Evolutionary conservation across 2,888 invertebrate species (phyloP).

Genomic region (Ditylenchus weischeri): DNA sequence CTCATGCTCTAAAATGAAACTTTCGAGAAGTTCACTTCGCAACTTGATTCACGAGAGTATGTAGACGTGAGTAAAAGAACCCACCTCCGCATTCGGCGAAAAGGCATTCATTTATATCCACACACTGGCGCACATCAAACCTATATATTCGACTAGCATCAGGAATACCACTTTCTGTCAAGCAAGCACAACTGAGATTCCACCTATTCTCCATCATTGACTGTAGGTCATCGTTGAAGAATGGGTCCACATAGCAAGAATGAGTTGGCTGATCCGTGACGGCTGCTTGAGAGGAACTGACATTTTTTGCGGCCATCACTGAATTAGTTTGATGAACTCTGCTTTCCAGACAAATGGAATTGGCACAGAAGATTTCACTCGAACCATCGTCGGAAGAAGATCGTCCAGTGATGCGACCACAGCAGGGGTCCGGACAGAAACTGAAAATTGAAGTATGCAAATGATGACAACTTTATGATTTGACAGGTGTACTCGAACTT

Average conservation of each 20-base stretch:
- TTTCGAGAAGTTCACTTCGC: no score
- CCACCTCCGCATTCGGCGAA: slow-evolving; percentile 10
- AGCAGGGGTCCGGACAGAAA: slow-evolving; percentile 27
- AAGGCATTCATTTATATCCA: slow-evolving; percentile 25
- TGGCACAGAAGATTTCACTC: slow-evolving; percentile 8
- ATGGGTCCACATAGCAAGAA: slow-evolving; percentile 15
- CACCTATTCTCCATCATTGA: slow-evolving; percentile 26
- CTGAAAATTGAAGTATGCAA: slow-evolving; percentile 13
- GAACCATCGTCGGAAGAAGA: neutral
- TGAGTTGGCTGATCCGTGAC: neutral
- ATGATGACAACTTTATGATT: no score
- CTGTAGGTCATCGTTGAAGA: slow-evolving; percentile 21
- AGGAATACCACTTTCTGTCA: neutral
- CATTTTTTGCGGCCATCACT: neutral
- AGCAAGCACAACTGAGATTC: slow-evolving; percentile 27
- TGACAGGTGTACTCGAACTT: no score
- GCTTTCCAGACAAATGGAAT: slow-evolving; percentile 19
- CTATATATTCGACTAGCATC: slow-evolving; percentile 14
- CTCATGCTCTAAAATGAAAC: neutral
- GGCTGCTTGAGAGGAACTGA: neutral
- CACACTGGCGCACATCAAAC: slow-evolving; percentile 22
- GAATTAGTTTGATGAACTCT: slow-evolving; percentile 5
- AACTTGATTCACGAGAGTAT: no score
- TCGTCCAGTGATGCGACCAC: slow-evolving; percentile 12
- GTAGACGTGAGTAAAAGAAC: neutral